phyloP scores from a whole-genome alignment of 2,113 vertebrate species.

The Rhipidura dahli region DNA sequence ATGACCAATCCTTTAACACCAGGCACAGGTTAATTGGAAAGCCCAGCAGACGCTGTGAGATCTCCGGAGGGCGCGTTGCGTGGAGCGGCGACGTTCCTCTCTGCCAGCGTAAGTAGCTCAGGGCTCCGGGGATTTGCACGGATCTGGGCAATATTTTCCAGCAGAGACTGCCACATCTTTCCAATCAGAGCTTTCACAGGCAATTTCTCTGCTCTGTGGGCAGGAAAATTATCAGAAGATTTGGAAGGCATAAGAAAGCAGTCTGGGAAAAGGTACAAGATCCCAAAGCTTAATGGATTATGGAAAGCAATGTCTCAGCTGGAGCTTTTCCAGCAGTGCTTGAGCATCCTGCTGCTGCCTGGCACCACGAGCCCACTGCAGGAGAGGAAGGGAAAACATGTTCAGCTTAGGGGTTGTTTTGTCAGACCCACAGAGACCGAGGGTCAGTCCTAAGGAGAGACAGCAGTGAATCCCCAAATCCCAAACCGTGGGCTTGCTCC shows the following conservation, averaged over 20 bases:
- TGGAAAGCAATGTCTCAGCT: neutral
- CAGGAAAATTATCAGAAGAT: neutral
- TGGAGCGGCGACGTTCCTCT: neutral
- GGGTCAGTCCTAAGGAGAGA: neutral
- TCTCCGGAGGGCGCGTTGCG: rapidly evolving
- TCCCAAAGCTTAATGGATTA: neutral
- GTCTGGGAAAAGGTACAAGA: neutral
- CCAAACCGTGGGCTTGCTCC: neutral
- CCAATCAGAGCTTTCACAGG: neutral
- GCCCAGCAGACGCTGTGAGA: neutral
- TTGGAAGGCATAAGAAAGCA: neutral
- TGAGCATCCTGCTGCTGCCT: neutral
- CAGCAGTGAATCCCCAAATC: neutral
- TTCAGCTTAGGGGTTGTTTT: neutral
- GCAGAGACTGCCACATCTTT: neutral
- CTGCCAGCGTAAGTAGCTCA: constrained; percentile 48
- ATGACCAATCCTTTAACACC: neutral
- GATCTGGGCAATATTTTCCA: neutral
- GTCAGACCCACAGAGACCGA: neutral
- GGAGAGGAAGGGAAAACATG: neutral
- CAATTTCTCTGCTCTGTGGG: neutral
- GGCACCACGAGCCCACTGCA: neutral
- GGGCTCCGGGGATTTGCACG: rapidly evolving
- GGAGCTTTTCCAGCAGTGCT: neutral
- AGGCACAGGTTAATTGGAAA: constrained; percentile 60